Evolutionary conservation across 2,113 vertebrate species (phyloP).

Genomic region (Ginglymostoma cirratum): DNA sequence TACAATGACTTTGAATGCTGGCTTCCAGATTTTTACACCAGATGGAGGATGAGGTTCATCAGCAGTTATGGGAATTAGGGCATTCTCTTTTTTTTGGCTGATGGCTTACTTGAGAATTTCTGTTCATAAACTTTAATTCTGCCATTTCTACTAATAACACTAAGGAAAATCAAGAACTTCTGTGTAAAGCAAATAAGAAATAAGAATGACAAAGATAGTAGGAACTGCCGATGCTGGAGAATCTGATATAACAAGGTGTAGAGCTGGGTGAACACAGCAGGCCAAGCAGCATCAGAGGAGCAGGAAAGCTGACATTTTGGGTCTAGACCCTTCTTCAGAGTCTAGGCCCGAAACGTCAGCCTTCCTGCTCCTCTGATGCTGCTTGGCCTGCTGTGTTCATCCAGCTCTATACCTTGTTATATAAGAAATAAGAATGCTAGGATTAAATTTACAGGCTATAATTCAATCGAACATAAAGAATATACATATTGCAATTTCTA

Average conservation of each 20-base stretch:
- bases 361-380: no score
- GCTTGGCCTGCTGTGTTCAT: no score
- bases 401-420: no score
- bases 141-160: not conserved
- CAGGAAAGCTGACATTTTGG: no score
- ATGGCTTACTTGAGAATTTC: not conserved
- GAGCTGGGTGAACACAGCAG: no score
- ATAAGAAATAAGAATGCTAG: not conserved
- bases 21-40: not conserved
- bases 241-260: no score
- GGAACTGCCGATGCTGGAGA: no score
- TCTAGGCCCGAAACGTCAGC: no score
- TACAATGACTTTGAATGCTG: not conserved
- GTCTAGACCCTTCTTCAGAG: no score
- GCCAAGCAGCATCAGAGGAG: no score
- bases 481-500: not conserved
- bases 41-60: not conserved
- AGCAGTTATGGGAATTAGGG: not conserved
- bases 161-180: not conserved
- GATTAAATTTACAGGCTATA: not conserved
- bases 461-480: not conserved
- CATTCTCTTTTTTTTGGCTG: not conserved
- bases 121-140: not conserved
- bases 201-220: not conserved
- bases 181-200: not conserved